phyloP scores from a whole-genome alignment of 2,113 vertebrate species.

The Cyprinodon brontotheroides region DNA sequence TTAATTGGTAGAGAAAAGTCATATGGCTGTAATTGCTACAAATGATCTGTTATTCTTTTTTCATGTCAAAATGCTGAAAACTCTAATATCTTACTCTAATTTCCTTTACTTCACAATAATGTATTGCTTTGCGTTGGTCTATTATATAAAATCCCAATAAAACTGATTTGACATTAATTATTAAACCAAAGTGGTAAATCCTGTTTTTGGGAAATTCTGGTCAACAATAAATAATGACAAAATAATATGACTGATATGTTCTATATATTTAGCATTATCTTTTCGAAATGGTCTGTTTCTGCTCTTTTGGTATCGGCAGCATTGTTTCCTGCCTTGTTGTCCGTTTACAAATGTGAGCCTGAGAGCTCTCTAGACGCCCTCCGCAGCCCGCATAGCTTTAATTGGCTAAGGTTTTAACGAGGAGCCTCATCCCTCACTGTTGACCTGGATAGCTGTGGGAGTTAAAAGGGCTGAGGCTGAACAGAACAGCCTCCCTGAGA shows the following conservation, averaged over 20 bases:
- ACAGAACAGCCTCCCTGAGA: constrained; percentile 47
- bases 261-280: constrained; percentile 2
- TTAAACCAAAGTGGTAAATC: neutral
- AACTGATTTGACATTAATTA: too few species aligned
- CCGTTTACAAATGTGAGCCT: constrained; percentile 72
- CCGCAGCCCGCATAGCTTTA: constrained; percentile 70
- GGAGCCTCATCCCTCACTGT: constrained; percentile 77
- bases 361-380: constrained; percentile 72
- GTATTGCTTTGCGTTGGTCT: neutral
- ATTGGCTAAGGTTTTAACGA: constrained; percentile 80
- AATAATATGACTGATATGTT: neutral
- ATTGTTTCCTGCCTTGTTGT: constrained; percentile 70
- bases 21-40: too few species aligned
- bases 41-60: too few species aligned
- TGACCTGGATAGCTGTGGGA: constrained; percentile 77
- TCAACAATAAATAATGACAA: neutral
- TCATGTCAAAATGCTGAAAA: too few species aligned
- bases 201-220: neutral
- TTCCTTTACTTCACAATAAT: neutral
- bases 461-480: constrained; percentile 67
- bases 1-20: too few species aligned
- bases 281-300: constrained; percentile 38
- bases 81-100: neutral
- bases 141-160: neutral
- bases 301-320: constrained; percentile 48